Evolutionary conservation across 1,140 invertebrate species (phyloP).

Genomic region (Drosophila sturtevanti): DNA sequence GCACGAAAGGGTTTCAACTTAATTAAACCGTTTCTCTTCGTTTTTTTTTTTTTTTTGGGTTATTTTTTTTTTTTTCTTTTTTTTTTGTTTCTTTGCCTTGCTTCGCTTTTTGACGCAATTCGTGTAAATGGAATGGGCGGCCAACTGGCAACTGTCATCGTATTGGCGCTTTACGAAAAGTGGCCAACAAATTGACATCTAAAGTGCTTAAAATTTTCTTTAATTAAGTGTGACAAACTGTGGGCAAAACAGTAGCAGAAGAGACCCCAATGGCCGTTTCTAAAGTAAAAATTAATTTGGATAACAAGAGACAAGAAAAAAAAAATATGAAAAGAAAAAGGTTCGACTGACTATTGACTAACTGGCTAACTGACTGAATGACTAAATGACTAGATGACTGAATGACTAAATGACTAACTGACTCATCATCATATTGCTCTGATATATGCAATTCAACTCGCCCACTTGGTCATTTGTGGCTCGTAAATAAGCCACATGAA

Average conservation of each 20-base stretch:
- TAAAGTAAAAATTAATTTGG: too few species aligned
- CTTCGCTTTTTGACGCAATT: slow-evolving; percentile 40
- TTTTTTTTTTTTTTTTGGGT: slow-evolving; percentile 25
- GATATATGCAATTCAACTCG: neutral
- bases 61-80: slow-evolving; percentile 24
- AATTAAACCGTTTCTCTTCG: slow-evolving; percentile 75
- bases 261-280: neutral
- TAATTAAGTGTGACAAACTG: slow-evolving; percentile 81
- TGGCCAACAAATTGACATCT: slow-evolving; percentile 78
- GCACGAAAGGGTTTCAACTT: slow-evolving; percentile 82
- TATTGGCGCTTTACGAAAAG: slow-evolving; percentile 58
- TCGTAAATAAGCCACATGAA: slow-evolving; percentile 72
- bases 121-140: neutral
- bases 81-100: slow-evolving; percentile 20
- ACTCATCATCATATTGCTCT: neutral
- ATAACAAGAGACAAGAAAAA: too few species aligned
- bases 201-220: slow-evolving; percentile 81
- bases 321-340: slow-evolving; percentile 1
- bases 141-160: slow-evolving; percentile 68
- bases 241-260: slow-evolving; percentile 48
- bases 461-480: slow-evolving; percentile 57
- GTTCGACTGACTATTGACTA: slow-evolving; percentile 16
- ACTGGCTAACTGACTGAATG: neutral
- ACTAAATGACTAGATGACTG: neutral
- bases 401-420: neutral